These are phyloP conservation scores for Heteromyza rotundicornis DNA, from an alignment of 2,888 invertebrate species.

Conservation along the genomic window DNA sequence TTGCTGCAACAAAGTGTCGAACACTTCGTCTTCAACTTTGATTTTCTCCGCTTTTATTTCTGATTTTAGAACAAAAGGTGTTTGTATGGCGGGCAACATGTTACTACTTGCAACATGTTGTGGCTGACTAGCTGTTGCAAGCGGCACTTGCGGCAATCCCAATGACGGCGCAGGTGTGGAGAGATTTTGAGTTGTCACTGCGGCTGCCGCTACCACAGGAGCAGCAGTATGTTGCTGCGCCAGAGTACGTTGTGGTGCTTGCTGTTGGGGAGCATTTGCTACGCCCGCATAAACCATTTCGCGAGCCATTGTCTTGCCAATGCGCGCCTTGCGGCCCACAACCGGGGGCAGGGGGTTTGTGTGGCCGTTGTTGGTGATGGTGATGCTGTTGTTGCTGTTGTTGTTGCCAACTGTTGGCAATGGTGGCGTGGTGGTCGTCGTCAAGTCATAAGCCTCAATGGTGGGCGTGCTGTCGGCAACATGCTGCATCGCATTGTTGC, in stretches of 20 bases:
- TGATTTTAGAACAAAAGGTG: constrained; percentile 53
- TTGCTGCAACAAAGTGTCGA: constrained; percentile 33
- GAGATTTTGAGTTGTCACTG: constrained; percentile 30
- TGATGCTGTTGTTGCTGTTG: constrained; percentile 28
- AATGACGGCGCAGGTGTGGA: constrained; percentile 13
- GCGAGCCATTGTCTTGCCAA: constrained; percentile 74
- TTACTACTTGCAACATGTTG: constrained; percentile 16
- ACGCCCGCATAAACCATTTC: constrained; percentile 63
- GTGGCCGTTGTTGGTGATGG: neutral
- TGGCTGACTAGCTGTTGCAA: constrained; percentile 13
- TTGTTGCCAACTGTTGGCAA: constrained; percentile 60
- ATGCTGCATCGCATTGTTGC: constrained; percentile 7
- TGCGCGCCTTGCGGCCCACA: constrained; percentile 65
- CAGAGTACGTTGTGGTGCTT: constrained; percentile 19
- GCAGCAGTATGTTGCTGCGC: constrained; percentile 27
- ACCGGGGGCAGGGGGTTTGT: constrained; percentile 14
- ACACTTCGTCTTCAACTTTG: constrained; percentile 56
- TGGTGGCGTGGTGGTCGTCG: constrained; percentile 69
- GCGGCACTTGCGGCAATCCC: constrained; percentile 1
- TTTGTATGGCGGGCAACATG: constrained; percentile 16
- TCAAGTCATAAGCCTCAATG: constrained; percentile 54
- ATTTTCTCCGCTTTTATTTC: constrained; percentile 62
- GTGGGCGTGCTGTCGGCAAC: constrained; percentile 24
- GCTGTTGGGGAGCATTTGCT: constrained; percentile 18
- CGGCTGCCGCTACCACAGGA: constrained; percentile 24